Evolutionary conservation across 2,113 vertebrate species (phyloP).

Genomic region (Nycticebus coucang): DNA sequence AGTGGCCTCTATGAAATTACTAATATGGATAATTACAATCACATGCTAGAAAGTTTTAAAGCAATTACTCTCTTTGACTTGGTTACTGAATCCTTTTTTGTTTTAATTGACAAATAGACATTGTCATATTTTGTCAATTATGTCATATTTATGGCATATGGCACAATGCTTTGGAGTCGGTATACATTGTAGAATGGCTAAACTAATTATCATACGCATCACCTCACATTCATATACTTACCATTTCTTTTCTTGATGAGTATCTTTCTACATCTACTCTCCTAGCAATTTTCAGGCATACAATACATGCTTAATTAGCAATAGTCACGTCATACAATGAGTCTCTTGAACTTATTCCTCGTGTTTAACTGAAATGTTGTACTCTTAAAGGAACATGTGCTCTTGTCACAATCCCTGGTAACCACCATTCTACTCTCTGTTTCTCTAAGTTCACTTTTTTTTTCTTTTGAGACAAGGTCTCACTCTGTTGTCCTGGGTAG

Average conservation of each 20-base stretch:
- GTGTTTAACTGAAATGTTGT: neutral
- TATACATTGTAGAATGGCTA: neutral
- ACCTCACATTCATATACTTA: neutral
- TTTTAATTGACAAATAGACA: neutral
- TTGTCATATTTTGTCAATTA: too few relatives aligned
- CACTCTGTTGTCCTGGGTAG: too few relatives aligned
- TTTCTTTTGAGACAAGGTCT: too few relatives aligned
- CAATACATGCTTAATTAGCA: neutral
- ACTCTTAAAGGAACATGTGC: neutral
- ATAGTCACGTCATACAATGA: neutral
- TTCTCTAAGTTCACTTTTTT: neutral
- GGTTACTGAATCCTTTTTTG: neutral
- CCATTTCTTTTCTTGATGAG: neutral
- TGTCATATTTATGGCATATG: neutral
- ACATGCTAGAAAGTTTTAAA: slow-evolving; percentile 55
- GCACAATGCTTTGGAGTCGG: neutral
- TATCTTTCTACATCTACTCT: neutral
- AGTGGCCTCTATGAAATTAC: neutral
- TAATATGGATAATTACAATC: neutral
- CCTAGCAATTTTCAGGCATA: neutral
- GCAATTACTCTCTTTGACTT: neutral
- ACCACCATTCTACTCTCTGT: neutral
- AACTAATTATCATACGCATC: neutral
- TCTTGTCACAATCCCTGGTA: neutral
- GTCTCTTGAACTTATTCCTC: neutral